Conservation (phyloP, 2,888 invertebrate species). For the Holacanthella duospinosa region DNA sequence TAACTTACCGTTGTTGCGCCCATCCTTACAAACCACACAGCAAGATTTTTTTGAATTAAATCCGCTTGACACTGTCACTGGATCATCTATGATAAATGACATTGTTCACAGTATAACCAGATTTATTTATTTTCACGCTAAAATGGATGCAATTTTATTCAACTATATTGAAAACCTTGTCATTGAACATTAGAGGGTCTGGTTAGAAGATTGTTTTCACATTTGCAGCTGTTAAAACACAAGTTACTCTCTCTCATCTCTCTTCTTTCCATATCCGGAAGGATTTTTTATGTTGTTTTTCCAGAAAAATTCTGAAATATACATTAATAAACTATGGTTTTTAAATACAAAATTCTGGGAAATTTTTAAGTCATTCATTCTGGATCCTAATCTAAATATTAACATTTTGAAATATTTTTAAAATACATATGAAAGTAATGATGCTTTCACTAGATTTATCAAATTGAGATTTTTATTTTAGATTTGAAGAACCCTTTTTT, state of each 20-base stretch:
- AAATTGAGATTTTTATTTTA: too few relatives aligned
- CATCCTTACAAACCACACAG: background rate
- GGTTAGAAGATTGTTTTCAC: background rate
- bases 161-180: background rate
- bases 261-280: conserved; percentile 6
- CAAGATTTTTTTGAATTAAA: background rate
- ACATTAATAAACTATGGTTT: background rate
- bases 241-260: too few relatives aligned
- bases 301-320: too few relatives aligned
- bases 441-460: too few relatives aligned
- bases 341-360: too few relatives aligned
- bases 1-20: too few relatives aligned
- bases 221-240: conserved; percentile 1
- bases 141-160: too few relatives aligned
- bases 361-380: too few relatives aligned
- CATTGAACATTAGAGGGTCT: background rate
- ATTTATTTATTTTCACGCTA: background rate
- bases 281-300: background rate
- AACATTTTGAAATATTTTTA: too few relatives aligned
- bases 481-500: too few relatives aligned
- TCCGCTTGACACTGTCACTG: background rate
- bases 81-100: background rate
- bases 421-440: too few relatives aligned
- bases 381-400: too few relatives aligned
- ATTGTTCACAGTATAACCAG: background rate